Evolutionary conservation across 2,797 vertebrate species (phyloP).

Genomic region (Florisuga fusca): DNA sequence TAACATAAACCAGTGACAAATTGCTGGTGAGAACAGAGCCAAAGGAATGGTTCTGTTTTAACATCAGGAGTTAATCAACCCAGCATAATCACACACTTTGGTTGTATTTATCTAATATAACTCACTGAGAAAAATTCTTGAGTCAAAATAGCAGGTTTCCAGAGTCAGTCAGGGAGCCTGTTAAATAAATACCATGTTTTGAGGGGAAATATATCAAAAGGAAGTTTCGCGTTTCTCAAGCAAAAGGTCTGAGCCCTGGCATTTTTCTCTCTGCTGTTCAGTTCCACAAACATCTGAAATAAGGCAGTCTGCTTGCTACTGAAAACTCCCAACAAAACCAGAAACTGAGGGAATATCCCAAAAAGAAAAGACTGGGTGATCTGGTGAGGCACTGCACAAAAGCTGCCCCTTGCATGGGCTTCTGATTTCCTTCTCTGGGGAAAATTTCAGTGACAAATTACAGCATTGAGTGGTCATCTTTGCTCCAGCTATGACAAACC

Average conservation of each 20-base stretch:
- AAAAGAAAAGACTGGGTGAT: slow-evolving; percentile 28
- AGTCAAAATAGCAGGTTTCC: slow-evolving; percentile 74
- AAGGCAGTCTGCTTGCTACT: slow-evolving; percentile 55
- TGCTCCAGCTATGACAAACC: background rate
- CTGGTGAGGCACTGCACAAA: background rate
- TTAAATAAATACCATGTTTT: slow-evolving; percentile 73
- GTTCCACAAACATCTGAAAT: slow-evolving; percentile 62
- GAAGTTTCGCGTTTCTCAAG: slow-evolving; percentile 62
- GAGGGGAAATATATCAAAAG: slow-evolving; percentile 73
- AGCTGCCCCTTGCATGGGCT: background rate
- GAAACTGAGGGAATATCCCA: slow-evolving; percentile 21
- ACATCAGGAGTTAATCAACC: slow-evolving; percentile 63
- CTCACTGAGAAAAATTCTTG: slow-evolving; percentile 71
- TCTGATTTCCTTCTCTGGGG: background rate
- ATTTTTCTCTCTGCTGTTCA: slow-evolving; percentile 59
- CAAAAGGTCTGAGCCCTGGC: slow-evolving; percentile 52
- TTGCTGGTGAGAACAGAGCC: slow-evolving; percentile 54
- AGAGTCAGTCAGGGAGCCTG: slow-evolving; percentile 60
- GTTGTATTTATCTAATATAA: slow-evolving; percentile 78
- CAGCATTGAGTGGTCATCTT: background rate
- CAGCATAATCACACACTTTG: slow-evolving; percentile 65
- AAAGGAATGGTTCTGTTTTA: slow-evolving; percentile 49
- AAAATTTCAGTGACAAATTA: background rate
- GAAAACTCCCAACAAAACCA: slow-evolving; percentile 46
- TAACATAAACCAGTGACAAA: slow-evolving; percentile 60